phyloP scores from a whole-genome alignment of 2,797 vertebrate species.

The Antrozous pallidus region DNA sequence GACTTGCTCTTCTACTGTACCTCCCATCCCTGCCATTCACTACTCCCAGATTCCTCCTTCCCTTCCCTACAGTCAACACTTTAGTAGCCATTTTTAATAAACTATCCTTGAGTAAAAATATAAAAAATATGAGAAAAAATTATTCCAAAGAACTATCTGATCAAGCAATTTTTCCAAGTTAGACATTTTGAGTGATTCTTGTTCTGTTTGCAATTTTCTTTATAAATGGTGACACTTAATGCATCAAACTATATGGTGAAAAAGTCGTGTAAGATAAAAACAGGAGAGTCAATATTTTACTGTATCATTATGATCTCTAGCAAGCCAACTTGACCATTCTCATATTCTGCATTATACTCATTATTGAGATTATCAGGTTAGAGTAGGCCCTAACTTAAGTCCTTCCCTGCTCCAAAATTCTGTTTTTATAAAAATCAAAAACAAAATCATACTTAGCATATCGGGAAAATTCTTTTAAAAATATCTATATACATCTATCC shows the following conservation, averaged over 20 bases:
- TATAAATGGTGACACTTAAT: background rate
- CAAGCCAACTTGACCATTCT: background rate
- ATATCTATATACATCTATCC: background rate
- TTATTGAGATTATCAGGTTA: background rate
- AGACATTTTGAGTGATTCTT: background rate
- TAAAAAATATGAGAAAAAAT: background rate
- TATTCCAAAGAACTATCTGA: background rate
- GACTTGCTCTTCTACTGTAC: background rate
- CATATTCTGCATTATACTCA: background rate
- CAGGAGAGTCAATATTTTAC: background rate
- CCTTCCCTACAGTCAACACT: background rate
- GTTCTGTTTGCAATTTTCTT: background rate
- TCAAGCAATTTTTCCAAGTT: background rate
- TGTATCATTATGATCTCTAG: background rate
- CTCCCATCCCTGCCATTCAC: background rate
- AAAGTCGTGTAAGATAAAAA: background rate
- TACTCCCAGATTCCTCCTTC: background rate
- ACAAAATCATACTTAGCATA: background rate
- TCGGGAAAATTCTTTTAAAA: background rate
- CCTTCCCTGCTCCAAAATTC: background rate
- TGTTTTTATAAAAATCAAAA: constrained; percentile 23
- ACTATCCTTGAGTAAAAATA: background rate
- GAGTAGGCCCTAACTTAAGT: background rate
- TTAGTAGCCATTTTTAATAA: background rate
- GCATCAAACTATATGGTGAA: background rate